phyloP scores from a whole-genome alignment of 2,797 vertebrate genomes.

The Rhinogobio ventralis region DNA sequence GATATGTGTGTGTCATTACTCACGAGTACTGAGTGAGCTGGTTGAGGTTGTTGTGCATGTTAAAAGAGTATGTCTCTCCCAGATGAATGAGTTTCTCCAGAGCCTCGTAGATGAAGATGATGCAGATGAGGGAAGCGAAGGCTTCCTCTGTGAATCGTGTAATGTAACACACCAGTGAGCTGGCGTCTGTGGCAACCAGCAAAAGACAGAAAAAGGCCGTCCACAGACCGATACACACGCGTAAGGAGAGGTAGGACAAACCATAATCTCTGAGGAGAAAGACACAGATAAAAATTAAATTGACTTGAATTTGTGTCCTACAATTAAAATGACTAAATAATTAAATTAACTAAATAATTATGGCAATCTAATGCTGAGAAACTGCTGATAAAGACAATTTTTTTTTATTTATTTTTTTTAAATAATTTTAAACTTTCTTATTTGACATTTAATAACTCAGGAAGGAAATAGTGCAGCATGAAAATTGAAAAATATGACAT shows the following conservation, averaged over 20 bases:
- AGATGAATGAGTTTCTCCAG: constrained; percentile 97
- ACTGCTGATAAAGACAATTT: too few relatives aligned
- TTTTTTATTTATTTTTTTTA: too few relatives aligned
- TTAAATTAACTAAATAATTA: neutral
- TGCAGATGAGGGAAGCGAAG: constrained; percentile 97
- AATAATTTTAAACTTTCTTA: too few relatives aligned
- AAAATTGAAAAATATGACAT: too few relatives aligned
- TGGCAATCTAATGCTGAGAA: too few relatives aligned
- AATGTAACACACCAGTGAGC: constrained; percentile 98
- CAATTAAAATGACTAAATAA: neutral
- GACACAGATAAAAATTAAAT: neutral
- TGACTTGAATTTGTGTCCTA: neutral
- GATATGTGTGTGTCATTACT: constrained; percentile 67
- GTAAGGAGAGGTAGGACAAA: constrained; percentile 94
- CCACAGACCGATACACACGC: constrained; percentile 97
- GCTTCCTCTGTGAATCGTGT: constrained; percentile 99
- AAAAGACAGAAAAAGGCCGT: constrained; percentile 93
- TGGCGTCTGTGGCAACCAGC: constrained; percentile 97
- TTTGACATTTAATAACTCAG: too few relatives aligned
- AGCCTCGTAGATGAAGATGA: constrained; percentile 99
- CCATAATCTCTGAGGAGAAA: constrained; percentile 85
- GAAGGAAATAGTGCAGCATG: too few relatives aligned
- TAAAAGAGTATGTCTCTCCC: constrained; percentile 93
- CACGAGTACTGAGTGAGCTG: constrained; percentile 95
- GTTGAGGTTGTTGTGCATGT: constrained; percentile 95